Evolutionary conservation across 2,113 vertebrate genomes (phyloP).

Genomic region (Cinclus mexicanus): DNA sequence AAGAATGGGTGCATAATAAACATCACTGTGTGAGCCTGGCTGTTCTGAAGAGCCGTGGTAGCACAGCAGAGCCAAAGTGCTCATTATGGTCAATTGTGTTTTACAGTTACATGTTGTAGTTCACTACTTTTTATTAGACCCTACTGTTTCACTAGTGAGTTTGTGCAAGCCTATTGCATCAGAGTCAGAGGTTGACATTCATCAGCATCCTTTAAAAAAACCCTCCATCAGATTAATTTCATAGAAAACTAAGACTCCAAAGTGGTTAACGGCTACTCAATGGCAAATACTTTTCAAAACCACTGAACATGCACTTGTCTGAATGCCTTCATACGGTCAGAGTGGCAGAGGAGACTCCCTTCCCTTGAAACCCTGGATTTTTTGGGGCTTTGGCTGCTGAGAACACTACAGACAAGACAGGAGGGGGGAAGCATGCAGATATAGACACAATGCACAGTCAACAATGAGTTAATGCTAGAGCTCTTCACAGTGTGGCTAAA

Average conservation of each 20-base stretch:
- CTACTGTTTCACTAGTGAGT: neutral
- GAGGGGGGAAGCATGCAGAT: neutral
- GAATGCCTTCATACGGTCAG: neutral
- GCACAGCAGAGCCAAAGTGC: neutral
- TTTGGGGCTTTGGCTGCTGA: neutral
- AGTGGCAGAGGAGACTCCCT: neutral
- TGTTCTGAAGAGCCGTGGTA: neutral
- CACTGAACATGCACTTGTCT: fast-evolving
- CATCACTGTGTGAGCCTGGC: neutral
- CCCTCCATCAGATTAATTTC: neutral
- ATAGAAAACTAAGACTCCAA: neutral
- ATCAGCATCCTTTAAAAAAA: neutral
- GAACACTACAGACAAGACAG: neutral
- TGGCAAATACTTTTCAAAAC: neutral
- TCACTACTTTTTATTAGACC: neutral
- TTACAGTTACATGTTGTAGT: neutral
- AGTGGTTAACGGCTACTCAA: neutral
- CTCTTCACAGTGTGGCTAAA: neutral
- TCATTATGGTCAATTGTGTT: neutral
- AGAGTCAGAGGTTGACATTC: neutral
- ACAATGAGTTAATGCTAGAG: neutral
- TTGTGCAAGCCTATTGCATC: neutral
- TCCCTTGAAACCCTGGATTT: neutral
- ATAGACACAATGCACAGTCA: fast-evolving
- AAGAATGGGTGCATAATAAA: neutral